phyloP scores from a whole-genome alignment of 92 coral and sea anemone species.

The Zoanthus sociatus region DNA sequence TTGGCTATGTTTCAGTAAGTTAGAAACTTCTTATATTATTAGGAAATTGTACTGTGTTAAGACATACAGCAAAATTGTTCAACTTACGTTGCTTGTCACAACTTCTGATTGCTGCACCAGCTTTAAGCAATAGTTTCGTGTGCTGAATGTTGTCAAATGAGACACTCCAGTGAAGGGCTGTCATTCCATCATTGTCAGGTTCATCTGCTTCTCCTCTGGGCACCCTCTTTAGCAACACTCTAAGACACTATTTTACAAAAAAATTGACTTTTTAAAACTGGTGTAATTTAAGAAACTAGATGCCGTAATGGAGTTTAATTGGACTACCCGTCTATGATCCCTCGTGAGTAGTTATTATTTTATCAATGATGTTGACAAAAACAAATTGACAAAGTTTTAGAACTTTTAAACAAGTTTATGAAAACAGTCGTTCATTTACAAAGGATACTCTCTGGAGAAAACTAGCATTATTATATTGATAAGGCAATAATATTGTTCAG shows the following conservation, averaged over 20 bases:
- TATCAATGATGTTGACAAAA: no score
- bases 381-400: no score
- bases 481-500: no score
- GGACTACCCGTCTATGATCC: no score
- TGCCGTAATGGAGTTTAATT: no score
- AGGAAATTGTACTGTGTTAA: background rate
- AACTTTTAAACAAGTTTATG: no score
- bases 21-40: background rate
- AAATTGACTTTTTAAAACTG: background rate
- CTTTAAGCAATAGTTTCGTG: slow-evolving; percentile 81
- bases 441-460: no score
- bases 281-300: no score
- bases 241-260: slow-evolving; percentile 70
- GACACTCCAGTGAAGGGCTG: slow-evolving; percentile 96
- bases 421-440: no score
- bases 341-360: no score
- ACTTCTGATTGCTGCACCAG: slow-evolving; percentile 67
- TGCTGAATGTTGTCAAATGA: slow-evolving; percentile 85
- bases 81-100: slow-evolving; percentile 74
- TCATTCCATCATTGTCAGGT: slow-evolving; percentile 83
- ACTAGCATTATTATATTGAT: no score
- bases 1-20: no score
- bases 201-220: slow-evolving; percentile 84
- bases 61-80: background rate
- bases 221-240: slow-evolving; percentile 81